These are phyloP conservation scores for Drosophila carrolli DNA, from an alignment of 1,140 invertebrate species.

Conservation along the genomic window DNA sequence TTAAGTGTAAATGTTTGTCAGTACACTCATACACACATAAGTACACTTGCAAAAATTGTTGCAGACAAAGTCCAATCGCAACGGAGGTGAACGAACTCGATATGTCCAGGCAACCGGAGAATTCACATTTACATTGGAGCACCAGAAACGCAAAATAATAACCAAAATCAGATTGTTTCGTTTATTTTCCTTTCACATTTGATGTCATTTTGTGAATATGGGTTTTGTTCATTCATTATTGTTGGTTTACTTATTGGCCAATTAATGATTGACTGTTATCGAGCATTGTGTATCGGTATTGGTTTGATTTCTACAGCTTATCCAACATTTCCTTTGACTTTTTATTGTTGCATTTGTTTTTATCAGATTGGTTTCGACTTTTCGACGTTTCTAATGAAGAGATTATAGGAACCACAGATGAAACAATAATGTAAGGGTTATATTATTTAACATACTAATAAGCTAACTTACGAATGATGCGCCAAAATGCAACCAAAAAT, in stretches of 20 bases:
- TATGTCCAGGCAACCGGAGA: constrained; percentile 35
- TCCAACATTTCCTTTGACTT: constrained; percentile 21
- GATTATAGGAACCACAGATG: constrained; percentile 27
- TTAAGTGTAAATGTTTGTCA: constrained; percentile 52
- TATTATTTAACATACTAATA: constrained; percentile 55
- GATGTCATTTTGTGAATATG: constrained; percentile 76
- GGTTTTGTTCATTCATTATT: constrained; percentile 53
- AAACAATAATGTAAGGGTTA: constrained; percentile 64
- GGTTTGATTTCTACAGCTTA: constrained; percentile 30
- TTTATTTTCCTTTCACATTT: constrained; percentile 49
- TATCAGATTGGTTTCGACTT: constrained; percentile 23
- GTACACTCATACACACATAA: constrained; percentile 25
- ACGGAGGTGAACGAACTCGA: constrained; percentile 18
- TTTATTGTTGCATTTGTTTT: constrained; percentile 30
- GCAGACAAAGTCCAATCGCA: constrained; percentile 48
- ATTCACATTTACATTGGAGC: constrained; percentile 39
- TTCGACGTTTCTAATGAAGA: constrained; percentile 16
- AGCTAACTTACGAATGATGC: constrained; percentile 69
- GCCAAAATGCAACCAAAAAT: constrained; percentile 71
- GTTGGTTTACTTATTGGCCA: constrained; percentile 38
- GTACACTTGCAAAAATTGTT: constrained; percentile 30
- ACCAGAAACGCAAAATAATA: constrained; percentile 11
- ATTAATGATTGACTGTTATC: constrained; percentile 13
- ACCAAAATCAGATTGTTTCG: constrained; percentile 39
- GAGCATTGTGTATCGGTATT: constrained; percentile 17